phyloP scores from a whole-genome alignment of 92 coral and sea anemone species.

The Paragorgia papillata region DNA sequence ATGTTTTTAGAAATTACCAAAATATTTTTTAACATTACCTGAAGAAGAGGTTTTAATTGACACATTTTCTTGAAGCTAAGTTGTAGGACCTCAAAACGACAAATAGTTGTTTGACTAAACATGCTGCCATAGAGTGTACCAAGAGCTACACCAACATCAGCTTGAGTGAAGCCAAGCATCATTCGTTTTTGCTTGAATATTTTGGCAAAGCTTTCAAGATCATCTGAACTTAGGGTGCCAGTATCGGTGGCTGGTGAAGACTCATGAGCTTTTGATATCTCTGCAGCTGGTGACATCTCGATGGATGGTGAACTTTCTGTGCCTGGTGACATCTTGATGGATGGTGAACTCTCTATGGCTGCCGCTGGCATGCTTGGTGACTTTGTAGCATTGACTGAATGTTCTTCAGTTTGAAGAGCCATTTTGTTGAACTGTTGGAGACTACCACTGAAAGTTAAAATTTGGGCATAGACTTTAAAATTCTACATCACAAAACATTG shows the following conservation, averaged over 20 bases:
- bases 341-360: no score
- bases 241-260: neutral
- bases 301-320: no score
- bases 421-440: neutral
- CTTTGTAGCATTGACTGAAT: neutral
- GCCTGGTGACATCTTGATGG: no score
- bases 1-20: no score
- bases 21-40: no score
- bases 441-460: no score
- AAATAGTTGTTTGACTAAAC: conserved; percentile 78
- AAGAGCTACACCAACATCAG: conserved; percentile 79
- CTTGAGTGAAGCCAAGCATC: conserved; percentile 72
- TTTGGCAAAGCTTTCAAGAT: conserved; percentile 73
- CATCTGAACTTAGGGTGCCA: conserved; percentile 16
- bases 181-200: conserved; percentile 71
- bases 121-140: conserved; percentile 70
- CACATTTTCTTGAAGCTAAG: conserved; percentile 83
- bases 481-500: no score
- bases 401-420: neutral
- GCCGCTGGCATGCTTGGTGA: neutral
- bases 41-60: conserved; percentile 65
- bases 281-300: no score
- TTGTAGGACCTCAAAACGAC: conserved; percentile 83
- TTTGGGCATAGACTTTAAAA: no score
- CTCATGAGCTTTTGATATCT: no score